Conservation (phyloP, 2,797 vertebrate genomes). For the Etheostoma perlongum region DNA sequence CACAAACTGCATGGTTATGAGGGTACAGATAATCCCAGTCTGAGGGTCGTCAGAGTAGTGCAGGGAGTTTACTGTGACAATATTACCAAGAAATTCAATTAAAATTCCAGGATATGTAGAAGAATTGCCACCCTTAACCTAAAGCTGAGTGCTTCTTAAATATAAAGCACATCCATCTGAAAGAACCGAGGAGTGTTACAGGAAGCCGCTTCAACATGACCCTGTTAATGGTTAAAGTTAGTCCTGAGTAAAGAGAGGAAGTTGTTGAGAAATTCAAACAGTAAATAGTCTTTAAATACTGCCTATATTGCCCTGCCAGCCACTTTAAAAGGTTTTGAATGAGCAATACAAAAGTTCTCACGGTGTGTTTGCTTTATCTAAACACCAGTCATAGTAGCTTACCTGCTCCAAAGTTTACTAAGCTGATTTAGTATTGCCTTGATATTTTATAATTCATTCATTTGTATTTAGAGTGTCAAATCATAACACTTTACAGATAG, state of each 20-base stretch:
- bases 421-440: neutral
- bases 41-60: neutral
- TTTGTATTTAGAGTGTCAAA: too few species aligned
- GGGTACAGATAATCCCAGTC: neutral
- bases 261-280: constrained; percentile 46
- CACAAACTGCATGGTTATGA: neutral
- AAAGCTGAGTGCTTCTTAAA: neutral
- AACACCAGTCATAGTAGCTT: neutral
- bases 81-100: neutral
- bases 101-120: neutral
- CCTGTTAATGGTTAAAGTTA: constrained; percentile 36
- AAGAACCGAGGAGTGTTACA: neutral
- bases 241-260: constrained; percentile 30
- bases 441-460: too few species aligned
- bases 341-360: neutral
- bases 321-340: constrained; percentile 10
- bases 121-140: neutral
- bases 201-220: neutral
- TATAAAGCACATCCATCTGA: neutral
- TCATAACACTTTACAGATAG: too few species aligned
- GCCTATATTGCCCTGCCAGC: constrained; percentile 5
- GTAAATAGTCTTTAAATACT: constrained; percentile 1
- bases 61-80: neutral
- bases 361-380: neutral
- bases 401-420: neutral